phyloP scores from a whole-genome alignment of 2,797 vertebrate species.

The Taeniopygia guttata region DNA sequence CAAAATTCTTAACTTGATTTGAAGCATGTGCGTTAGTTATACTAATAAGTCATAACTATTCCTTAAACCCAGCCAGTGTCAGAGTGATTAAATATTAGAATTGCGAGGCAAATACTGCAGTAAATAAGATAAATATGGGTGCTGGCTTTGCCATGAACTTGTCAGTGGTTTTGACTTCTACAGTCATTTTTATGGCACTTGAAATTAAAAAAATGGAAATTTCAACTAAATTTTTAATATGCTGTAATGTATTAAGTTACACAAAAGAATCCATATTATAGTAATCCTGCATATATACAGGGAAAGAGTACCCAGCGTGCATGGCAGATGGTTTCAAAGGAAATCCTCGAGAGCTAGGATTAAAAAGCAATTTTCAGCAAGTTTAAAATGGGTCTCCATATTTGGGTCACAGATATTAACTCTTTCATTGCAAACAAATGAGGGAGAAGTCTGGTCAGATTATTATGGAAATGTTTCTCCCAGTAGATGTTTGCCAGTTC shows the following conservation, averaged over 20 bases:
- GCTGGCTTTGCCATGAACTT: not conserved
- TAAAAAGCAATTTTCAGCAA: constrained; percentile 84
- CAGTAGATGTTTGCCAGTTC: fast-evolving
- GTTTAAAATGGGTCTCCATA: constrained; percentile 77
- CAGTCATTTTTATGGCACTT: not conserved
- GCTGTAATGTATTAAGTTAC: constrained; percentile 38
- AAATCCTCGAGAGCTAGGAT: constrained; percentile 83
- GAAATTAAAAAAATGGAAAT: constrained; percentile 25
- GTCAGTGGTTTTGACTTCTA: not conserved
- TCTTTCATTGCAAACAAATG: constrained; percentile 44
- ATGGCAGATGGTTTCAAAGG: constrained; percentile 80
- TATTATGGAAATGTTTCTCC: not conserved
- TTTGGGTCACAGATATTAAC: constrained; percentile 82
- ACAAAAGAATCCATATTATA: constrained; percentile 55
- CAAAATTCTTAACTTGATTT: not conserved
- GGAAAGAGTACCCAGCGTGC: constrained; percentile 24
- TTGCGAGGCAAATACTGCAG: not conserved
- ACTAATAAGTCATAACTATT: not conserved
- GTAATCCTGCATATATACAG: constrained; percentile 64
- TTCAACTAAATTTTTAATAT: constrained; percentile 52
- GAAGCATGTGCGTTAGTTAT: not conserved
- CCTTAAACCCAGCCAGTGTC: not conserved
- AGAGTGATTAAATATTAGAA: not conserved
- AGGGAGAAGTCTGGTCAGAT: not conserved
- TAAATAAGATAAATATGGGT: not conserved